A percentile compares a stretch with the other conserved stretches of the same genome.
Conservation (phyloP, 2,113 vertebrate genomes). For the Tympanuchus pallidicinctus region DNA sequence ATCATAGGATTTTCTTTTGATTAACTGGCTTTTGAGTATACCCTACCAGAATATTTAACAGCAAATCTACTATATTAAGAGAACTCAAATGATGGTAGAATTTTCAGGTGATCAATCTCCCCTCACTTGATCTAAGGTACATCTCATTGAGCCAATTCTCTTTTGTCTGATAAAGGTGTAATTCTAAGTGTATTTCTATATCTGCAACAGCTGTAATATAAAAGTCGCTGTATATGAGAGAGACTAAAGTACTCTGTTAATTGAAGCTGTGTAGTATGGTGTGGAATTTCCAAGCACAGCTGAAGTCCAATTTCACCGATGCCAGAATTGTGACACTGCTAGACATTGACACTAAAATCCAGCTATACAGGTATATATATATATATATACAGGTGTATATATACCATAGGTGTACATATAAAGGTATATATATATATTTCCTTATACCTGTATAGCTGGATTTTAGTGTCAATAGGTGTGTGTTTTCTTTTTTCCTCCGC, state of each 20-base stretch:
- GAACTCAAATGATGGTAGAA: background rate
- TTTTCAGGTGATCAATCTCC: background rate
- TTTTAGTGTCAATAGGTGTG: background rate
- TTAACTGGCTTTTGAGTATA: background rate
- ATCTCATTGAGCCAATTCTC: background rate
- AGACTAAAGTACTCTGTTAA: background rate
- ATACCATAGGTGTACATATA: too few relatives aligned
- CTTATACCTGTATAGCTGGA: too few relatives aligned
- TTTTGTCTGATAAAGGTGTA: background rate
- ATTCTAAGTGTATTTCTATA: background rate
- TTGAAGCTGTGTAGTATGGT: background rate
- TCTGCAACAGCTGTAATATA: background rate
- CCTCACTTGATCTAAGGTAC: background rate
- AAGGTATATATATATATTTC: too few relatives aligned
- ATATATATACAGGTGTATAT: too few relatives aligned
- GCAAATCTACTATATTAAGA: background rate
- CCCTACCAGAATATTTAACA: background rate
- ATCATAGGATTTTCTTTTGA: background rate
- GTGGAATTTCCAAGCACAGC: background rate
- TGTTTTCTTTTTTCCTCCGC: background rate
- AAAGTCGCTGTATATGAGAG: background rate
- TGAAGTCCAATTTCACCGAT: background rate
- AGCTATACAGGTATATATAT: background rate
- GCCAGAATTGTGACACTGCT: background rate
- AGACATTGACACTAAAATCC: background rate